Conservation (phyloP, 2,888 invertebrate species). For the Eulithis testata region DNA sequence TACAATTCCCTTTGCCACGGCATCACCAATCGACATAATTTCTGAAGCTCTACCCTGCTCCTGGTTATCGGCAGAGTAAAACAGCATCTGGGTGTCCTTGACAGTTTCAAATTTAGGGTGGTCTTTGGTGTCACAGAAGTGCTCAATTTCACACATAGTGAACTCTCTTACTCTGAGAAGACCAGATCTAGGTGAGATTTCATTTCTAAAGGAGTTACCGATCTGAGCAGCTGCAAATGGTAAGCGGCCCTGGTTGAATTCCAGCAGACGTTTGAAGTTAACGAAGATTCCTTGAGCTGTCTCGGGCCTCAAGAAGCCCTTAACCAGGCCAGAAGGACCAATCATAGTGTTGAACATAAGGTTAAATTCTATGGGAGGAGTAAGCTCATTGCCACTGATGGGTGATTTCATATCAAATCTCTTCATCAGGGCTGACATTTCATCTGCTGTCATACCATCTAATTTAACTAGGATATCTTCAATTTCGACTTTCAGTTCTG, state of each 20-base stretch:
- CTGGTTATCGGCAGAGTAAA: constrained; percentile 98
- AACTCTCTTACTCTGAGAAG: constrained; percentile 98
- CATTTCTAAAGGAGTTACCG: constrained; percentile 99
- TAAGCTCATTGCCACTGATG: constrained; percentile 95
- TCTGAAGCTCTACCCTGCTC: constrained; percentile 97
- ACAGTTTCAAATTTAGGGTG: constrained; percentile 95
- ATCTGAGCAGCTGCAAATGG: constrained; percentile 99
- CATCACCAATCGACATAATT: constrained; percentile 91
- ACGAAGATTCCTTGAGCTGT: constrained; percentile 99
- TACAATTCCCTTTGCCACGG: constrained; percentile 93
- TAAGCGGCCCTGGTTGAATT: constrained; percentile 97
- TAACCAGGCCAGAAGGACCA: constrained; percentile 97
- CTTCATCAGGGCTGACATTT: constrained; percentile 93
- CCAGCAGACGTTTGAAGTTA: constrained; percentile 98
- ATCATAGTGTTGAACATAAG: constrained; percentile 99
- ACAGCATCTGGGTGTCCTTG: constrained; percentile 88
- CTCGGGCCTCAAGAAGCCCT: constrained; percentile 98
- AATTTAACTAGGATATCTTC: constrained; percentile 92
- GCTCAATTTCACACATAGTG: constrained; percentile 99
- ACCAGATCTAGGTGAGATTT: constrained; percentile 99
- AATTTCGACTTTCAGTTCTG: constrained; percentile 89
- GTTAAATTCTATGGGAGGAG: constrained; percentile 99
- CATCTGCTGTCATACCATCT: constrained; percentile 96
- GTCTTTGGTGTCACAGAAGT: constrained; percentile 98
- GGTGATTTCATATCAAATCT: constrained; percentile 98